These are phyloP conservation scores for Suricata suricatta DNA, from an alignment of 2,113 vertebrate species.

Conservation along the genomic window DNA sequence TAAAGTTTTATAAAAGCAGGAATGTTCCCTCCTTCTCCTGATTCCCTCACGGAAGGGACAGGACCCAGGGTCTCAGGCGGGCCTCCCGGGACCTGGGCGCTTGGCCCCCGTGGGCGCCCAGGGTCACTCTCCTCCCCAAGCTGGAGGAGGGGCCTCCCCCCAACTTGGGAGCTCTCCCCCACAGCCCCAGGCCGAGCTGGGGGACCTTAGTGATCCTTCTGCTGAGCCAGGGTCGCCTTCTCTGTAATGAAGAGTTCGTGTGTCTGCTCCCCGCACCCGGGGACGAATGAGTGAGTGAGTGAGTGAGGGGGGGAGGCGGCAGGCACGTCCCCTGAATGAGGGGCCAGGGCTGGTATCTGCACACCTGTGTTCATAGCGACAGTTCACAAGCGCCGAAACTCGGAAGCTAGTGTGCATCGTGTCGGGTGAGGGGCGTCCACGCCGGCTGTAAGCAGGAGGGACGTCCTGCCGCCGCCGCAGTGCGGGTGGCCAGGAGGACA, in stretches of 20 bases:
- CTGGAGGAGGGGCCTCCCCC: background rate
- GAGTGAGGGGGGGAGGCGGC: no score
- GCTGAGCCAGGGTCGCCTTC: background rate
- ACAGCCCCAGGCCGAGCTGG: background rate
- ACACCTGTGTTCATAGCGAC: rapidly evolving
- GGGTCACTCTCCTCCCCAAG: background rate
- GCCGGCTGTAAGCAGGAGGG: background rate
- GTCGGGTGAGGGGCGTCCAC: rapidly evolving
- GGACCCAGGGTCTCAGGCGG: background rate
- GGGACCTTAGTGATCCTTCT: background rate
- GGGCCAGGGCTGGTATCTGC: background rate
- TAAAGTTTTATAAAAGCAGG: background rate
- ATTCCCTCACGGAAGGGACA: background rate
- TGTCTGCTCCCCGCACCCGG: background rate
- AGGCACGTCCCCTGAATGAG: background rate
- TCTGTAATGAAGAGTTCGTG: background rate
- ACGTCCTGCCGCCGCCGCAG: rapidly evolving
- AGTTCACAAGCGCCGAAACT: background rate
- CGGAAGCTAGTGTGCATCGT: background rate
- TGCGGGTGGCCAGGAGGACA: rapidly evolving
- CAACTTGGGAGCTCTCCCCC: background rate
- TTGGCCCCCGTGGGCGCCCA: background rate
- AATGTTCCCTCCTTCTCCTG: no score
- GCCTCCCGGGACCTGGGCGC: no score
- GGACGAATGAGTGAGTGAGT: no score